Conservation (phyloP, 2,113 vertebrate genomes). For the Struthio camelus region DNA sequence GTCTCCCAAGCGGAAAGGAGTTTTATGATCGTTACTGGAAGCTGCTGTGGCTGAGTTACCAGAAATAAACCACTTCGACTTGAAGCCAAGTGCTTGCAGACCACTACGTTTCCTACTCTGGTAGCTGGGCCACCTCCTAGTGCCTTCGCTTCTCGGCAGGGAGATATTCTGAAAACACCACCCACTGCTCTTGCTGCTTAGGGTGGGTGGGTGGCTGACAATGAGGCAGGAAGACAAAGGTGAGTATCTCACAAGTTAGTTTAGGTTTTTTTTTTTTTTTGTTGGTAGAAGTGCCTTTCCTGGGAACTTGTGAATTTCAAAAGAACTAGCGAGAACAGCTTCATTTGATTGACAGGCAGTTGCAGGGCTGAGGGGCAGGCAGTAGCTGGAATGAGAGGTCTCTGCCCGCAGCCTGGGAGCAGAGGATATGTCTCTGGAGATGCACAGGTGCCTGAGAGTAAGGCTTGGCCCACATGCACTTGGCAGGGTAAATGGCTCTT, state of each 20-base stretch:
- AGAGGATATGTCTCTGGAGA: slow-evolving; percentile 25
- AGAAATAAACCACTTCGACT: slow-evolving; percentile 54
- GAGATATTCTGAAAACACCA: slow-evolving; percentile 15
- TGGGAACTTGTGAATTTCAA: slow-evolving; percentile 9
- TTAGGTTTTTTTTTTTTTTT: neutral
- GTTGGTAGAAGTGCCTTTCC: neutral
- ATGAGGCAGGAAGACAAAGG: slow-evolving; percentile 30
- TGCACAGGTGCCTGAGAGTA: neutral
- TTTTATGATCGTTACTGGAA: slow-evolving; percentile 64
- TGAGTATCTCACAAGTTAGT: neutral
- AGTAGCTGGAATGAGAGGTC: slow-evolving; percentile 35
- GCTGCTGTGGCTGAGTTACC: slow-evolving; percentile 55
- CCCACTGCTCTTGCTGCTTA: slow-evolving; percentile 18
- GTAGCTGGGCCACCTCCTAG: slow-evolving; percentile 26
- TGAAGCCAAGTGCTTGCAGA: slow-evolving; percentile 19
- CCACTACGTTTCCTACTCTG: slow-evolving; percentile 32
- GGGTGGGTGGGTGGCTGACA: slow-evolving; percentile 12
- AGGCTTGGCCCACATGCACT: neutral
- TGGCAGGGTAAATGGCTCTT: slow-evolving; percentile 19
- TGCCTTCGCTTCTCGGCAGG: slow-evolving; percentile 5
- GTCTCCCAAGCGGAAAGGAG: neutral
- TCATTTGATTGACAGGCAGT: slow-evolving; percentile 22
- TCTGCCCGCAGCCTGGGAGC: neutral
- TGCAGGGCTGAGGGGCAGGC: neutral
- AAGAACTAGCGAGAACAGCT: slow-evolving; percentile 2